Evolutionary conservation across 2,797 vertebrate species (phyloP), one percentile per base, ranked within the genome.

Genomic region (Micromesistius poutassou): DNA sequence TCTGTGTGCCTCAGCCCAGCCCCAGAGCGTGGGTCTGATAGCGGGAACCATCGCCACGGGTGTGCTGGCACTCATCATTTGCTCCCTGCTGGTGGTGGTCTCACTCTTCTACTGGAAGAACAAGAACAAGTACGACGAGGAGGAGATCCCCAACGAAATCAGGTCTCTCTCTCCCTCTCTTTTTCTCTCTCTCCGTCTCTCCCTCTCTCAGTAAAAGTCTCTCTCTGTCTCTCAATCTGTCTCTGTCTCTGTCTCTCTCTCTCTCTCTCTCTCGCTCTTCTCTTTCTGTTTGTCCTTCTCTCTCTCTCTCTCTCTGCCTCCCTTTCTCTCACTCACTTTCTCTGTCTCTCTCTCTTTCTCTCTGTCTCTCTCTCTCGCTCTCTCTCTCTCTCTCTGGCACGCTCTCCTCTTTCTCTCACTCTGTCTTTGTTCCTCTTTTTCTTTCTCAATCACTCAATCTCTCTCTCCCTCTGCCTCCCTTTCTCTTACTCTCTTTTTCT

Each of bases 111-210:
- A 98, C 91, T 98, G 97, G 97, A 98, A 94, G 93, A 98, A 96
- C 89, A 99, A 96, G 93, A 96, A 97, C 90, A 97, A 96, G 89
- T 98, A 98, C 38, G 97, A 99, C 0, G 98, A 99, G 38, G 98
- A 99, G 73, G 98, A 99, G 80, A 97, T 99, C 83, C 97, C 98
- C 76, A 99, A 99, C 77, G 98, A 99, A 90, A 99, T 99, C 95
- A 97, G 97, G 98, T 99, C 55, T 25, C 80, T 4, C 10, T 77
- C 74, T 2, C 1, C 5, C 31, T 16, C 71, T 28, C n/a, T 30
- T 30, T 72, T 30, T 31, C 30, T 31, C 30, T 70, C n/a, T 70
- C 70, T 46, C 22, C 33, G 33, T 16, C 33, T 40, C 25, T 28
- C 25, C 4, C 73, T 42, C n/a, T 40, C 35, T 35, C n/a, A 14